Conservation (phyloP, 2,113 vertebrate species). For the Sylvia atricapilla region DNA sequence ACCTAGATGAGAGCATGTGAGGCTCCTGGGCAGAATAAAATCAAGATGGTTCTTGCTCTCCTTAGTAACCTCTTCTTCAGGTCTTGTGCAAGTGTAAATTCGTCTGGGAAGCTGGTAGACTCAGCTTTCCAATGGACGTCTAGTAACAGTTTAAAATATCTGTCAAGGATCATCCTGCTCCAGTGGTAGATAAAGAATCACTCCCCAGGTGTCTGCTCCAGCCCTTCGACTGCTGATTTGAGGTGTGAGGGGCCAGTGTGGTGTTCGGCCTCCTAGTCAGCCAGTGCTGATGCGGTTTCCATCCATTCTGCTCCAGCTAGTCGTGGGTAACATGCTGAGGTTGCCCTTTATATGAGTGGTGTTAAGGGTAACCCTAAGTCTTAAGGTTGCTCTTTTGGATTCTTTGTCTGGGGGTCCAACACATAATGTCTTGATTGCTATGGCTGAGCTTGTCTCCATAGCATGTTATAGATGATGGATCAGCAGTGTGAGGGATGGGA, state of each 20-base stretch:
- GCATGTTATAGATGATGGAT: neutral
- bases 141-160: neutral
- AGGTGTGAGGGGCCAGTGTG: neutral
- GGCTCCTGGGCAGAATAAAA: neutral
- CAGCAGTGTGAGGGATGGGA: neutral
- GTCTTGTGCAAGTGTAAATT: neutral
- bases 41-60: neutral
- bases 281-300: neutral
- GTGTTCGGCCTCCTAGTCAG: neutral
- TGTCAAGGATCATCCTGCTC: neutral
- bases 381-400: neutral
- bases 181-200: neutral
- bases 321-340: rapidly evolving
- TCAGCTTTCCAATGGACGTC: neutral
- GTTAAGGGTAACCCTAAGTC: neutral
- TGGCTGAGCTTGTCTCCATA: neutral
- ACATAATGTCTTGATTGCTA: rapidly evolving
- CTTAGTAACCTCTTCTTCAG: neutral
- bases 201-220: rapidly evolving
- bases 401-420: neutral
- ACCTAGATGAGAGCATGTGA: neutral
- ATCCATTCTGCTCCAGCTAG: rapidly evolving
- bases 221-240: neutral
- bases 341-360: neutral
- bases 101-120: neutral